phyloP scores from a whole-genome alignment of 2,113 vertebrate species.

The Thryonomys swinderianus region DNA sequence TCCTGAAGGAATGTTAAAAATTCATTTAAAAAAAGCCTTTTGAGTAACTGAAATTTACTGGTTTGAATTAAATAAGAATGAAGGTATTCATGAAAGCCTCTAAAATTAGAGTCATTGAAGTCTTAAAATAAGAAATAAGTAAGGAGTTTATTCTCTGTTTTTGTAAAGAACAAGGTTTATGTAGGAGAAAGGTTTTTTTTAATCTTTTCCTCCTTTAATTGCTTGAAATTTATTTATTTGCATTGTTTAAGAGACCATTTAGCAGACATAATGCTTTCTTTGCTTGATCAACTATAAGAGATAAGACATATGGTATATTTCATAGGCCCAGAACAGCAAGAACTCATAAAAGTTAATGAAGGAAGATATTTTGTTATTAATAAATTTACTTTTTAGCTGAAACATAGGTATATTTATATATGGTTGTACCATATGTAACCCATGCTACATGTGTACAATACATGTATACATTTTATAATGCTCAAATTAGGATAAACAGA shows the following conservation, averaged over 20 bases:
- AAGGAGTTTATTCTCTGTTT: constrained; percentile 6
- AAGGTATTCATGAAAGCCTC: not conserved
- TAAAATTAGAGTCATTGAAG: not conserved
- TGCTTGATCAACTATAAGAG: not conserved
- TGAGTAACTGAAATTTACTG: constrained; percentile 13
- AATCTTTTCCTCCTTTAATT: not conserved
- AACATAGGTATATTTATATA: not conserved
- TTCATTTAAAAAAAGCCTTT: constrained; percentile 18
- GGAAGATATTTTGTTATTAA: not conserved
- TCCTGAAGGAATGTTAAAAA: constrained; percentile 38
- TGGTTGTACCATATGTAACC: not conserved
- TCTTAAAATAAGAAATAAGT: not conserved
- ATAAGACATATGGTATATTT: not conserved
- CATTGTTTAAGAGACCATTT: accelerated
- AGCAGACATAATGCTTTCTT: not conserved
- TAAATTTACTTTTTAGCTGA: not conserved
- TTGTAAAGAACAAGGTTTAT: constrained; percentile 25
- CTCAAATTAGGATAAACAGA: not conserved
- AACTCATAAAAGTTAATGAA: not conserved
- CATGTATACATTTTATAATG: not conserved
- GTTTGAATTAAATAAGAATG: constrained; percentile 13
- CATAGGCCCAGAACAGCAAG: not conserved
- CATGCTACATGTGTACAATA: no score
- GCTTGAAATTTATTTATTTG: not conserved
- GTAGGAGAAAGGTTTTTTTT: not conserved